Evolutionary conservation across 2,888 invertebrate species (phyloP), one percentile per base, ranked within the genome.

Genomic region (Tenodera sinensis): DNA sequence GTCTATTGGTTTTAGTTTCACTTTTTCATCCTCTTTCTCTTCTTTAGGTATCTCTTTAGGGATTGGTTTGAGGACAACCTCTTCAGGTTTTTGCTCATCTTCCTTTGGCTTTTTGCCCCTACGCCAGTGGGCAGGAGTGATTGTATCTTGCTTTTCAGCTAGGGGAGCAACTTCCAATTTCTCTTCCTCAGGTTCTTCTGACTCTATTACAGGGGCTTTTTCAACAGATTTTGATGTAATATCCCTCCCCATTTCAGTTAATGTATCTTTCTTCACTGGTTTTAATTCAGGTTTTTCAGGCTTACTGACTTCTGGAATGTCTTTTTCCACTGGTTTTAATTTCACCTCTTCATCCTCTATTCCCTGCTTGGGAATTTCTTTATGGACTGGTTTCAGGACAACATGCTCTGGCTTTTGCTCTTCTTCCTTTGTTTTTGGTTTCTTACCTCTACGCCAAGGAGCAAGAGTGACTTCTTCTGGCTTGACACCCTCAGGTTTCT

Each of bases 201-300:
- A 54, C 54, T 54, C 20, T 4, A 20, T 20, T 71, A 6, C 20
- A 4, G 20, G 54, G 1, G 15, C 25, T 71, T 71, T 71, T 0
- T 20, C 54, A 3, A 71, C 47, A 27, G 87, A 34, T 81, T 87
- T 87, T 34, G 34, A n/a, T 25, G 28, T 28, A 25, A 34, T n/a
- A n/a, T 89, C 89, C 94, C 93, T 92, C 95, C 95, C 89, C 89
- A 96, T 95, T 92, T 96, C 95, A 89, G 94, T 92, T 89, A 83
- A 20, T 90, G 90, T 90, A 85, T 91, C 89, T 71, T 89, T 90
- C 47, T 90, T 89, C 1, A 89, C 28, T 54, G 90, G 89, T 89
- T 91, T 90, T 54, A 88, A 81, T 34, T 85, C 86, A 30, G 89
- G 89, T 28, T 82, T 83, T 3, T 84, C 81, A 34, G n/a, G n/a